These are phyloP conservation scores for Lydus trimaculatus DNA, from an alignment of 2,888 invertebrate genomes.

Conservation along the genomic window DNA sequence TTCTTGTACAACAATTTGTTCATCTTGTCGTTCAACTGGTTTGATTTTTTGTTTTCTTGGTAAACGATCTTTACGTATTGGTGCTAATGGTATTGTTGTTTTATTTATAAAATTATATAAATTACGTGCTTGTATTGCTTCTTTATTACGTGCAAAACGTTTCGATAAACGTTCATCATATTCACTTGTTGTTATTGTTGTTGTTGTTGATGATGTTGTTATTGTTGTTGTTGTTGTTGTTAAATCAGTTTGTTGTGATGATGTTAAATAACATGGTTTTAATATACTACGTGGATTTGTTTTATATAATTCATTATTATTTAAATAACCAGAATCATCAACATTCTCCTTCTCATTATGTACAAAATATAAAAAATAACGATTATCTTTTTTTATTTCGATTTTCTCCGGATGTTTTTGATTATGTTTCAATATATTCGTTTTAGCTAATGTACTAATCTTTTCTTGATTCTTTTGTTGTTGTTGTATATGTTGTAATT, in stretches of 20 bases:
- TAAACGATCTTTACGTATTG: conserved; percentile 52
- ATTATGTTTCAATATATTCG: conserved; percentile 44
- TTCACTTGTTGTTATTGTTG: conserved; percentile 27
- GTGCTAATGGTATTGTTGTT: conserved; percentile 56
- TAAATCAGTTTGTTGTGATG: conserved; percentile 28
- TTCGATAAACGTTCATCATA: conserved; percentile 40
- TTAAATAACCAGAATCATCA: conserved; percentile 39
- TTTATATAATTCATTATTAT: conserved; percentile 29
- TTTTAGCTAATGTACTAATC: conserved; percentile 21
- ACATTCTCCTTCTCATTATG: conserved; percentile 56
- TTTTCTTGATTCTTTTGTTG: conserved; percentile 8
- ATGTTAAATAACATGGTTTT: conserved; percentile 40
- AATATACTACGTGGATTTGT: conserved; percentile 55
- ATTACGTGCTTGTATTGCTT: conserved; percentile 50
- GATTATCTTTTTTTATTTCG: conserved; percentile 32
- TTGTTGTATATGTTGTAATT: neutral
- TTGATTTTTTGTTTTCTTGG: conserved; percentile 60
- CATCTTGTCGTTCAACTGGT: conserved; percentile 54
- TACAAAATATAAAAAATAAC: conserved; percentile 47
- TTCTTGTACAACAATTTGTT: conserved; percentile 58
- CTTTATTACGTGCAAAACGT: conserved; percentile 50
- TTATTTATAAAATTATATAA: conserved; percentile 55
- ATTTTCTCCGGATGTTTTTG: conserved; percentile 1
- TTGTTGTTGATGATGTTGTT: neutral
- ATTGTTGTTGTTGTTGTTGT: conserved; percentile 1